Percentiles rank a stretch among this genome's conserved stretches.
These are phyloP conservation scores for Nemopilema nomurai DNA, from an alignment of 30 jellyfish, hydroid and myxozoan genomes.

Conservation along the genomic window DNA sequence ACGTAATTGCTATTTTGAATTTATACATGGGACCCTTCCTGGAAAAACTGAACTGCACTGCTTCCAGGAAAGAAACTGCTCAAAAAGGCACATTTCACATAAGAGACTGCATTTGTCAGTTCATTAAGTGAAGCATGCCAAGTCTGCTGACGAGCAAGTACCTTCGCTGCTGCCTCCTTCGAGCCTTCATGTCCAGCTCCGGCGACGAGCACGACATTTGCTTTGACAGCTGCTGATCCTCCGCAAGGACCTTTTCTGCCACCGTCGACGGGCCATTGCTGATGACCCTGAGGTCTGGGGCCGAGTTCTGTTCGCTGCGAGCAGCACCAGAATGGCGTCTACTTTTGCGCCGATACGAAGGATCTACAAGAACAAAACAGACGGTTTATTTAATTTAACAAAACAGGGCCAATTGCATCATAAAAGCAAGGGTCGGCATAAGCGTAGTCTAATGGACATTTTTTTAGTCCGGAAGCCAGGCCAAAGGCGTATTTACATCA, in stretches of 20 bases:
- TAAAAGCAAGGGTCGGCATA: neutral
- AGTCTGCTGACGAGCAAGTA: too few species aligned
- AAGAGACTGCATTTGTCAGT: too few species aligned
- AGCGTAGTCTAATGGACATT: too few species aligned
- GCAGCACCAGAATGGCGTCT: slow-evolving; percentile 80
- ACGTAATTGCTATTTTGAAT: too few species aligned
- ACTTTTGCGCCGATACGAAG: slow-evolving; percentile 78
- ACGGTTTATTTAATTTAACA: neutral
- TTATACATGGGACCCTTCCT: too few species aligned
- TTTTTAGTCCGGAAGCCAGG: too few species aligned
- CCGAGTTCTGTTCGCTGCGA: slow-evolving; percentile 67
- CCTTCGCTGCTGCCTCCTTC: slow-evolving; percentile 88
- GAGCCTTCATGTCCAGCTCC: slow-evolving; percentile 65
- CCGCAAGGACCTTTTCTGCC: slow-evolving; percentile 40
- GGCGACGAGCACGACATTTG: slow-evolving; percentile 83
- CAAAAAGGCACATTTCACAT: too few species aligned
- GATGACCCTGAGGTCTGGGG: slow-evolving; percentile 69
- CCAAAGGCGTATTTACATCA: too few species aligned
- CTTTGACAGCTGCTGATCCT: slow-evolving; percentile 64
- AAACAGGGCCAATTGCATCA: neutral
- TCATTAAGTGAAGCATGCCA: too few species aligned
- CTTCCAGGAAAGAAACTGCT: too few species aligned
- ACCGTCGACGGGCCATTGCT: slow-evolving; percentile 72
- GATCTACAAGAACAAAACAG: slow-evolving; percentile 28
- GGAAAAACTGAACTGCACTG: too few species aligned